These are phyloP conservation scores for Pitangus sulphuratus DNA, from an alignment of 2,797 vertebrate genomes.

Conservation along the genomic window DNA sequence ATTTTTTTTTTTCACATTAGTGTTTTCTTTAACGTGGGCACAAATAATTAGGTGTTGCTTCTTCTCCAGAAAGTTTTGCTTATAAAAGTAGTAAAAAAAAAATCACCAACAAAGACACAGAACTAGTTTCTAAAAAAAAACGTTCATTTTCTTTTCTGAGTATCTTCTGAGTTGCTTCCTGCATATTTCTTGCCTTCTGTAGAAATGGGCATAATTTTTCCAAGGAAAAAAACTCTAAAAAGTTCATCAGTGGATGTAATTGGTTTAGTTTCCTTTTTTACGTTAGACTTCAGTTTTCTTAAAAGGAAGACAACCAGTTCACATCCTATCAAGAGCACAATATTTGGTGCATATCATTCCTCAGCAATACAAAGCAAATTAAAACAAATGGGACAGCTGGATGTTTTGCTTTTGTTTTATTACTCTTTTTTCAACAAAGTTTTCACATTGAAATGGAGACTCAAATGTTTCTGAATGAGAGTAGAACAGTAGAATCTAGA, in stretches of 20 bases:
- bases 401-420: background rate
- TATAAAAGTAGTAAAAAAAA: background rate
- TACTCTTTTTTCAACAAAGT: background rate
- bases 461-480: background rate
- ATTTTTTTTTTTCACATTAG: background rate
- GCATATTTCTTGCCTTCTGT: background rate
- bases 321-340: background rate
- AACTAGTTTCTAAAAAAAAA: background rate
- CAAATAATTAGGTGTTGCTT: background rate
- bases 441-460: background rate
- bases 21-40: background rate
- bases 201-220: background rate
- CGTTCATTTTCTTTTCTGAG: fast-evolving
- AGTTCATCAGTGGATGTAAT: background rate
- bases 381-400: background rate
- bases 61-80: background rate
- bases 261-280: background rate
- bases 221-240: background rate
- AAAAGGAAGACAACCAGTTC: background rate
- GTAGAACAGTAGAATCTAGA: background rate
- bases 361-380: background rate
- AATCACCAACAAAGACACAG: background rate
- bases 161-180: background rate
- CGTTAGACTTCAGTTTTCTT: background rate
- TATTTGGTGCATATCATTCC: background rate